These are phyloP conservation scores for Rhadina sibilatrix DNA, from an alignment of 2,113 vertebrate genomes.

Conservation along the genomic window DNA sequence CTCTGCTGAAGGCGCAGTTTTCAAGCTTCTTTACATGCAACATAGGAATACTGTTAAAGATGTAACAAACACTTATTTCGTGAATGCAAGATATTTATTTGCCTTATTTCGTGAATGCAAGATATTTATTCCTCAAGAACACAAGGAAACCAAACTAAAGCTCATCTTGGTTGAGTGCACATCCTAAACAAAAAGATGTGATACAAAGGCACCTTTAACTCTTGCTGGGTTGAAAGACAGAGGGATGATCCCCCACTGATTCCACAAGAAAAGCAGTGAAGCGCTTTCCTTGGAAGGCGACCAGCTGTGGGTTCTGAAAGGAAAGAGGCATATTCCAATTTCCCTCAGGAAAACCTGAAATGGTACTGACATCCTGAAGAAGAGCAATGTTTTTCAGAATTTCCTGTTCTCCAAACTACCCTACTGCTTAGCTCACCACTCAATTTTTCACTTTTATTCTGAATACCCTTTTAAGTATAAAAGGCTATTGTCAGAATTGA, in stretches of 20 bases:
- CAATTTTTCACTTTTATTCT: background rate
- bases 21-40: background rate
- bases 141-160: background rate
- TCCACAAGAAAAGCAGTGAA: slow-evolving; percentile 9
- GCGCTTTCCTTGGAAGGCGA: background rate
- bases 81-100: background rate
- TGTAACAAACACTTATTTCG: background rate
- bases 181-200: slow-evolving; percentile 11
- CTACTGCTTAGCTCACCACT: background rate
- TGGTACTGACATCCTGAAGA: background rate
- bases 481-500: background rate
- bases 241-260: background rate
- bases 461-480: background rate
- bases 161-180: background rate
- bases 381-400: background rate
- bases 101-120: background rate
- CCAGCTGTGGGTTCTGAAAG: background rate
- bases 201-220: slow-evolving; percentile 36
- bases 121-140: background rate
- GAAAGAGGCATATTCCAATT: background rate
- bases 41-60: background rate
- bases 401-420: background rate
- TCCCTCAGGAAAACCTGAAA: background rate
- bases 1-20: background rate
- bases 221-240: background rate